These are phyloP conservation scores for Neocrepidodera transversa DNA, from an alignment of 2,888 invertebrate genomes.

Conservation along the genomic window DNA sequence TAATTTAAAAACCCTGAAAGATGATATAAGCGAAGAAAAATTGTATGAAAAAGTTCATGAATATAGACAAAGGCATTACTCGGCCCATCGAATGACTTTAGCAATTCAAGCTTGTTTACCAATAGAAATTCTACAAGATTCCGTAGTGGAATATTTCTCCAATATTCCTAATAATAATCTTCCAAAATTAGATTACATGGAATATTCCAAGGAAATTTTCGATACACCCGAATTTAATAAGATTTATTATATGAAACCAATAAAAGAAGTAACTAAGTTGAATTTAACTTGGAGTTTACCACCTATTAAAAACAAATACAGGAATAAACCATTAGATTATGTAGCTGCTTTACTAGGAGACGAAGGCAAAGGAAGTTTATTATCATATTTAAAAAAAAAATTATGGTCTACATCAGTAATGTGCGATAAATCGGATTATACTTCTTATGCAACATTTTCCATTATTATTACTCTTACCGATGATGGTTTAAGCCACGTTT, in stretches of 20 bases:
- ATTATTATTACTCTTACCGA: slow-evolving; percentile 79
- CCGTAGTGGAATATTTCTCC: slow-evolving; percentile 71
- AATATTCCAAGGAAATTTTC: slow-evolving; percentile 65
- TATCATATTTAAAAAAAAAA: slow-evolving; percentile 73
- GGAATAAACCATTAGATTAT: slow-evolving; percentile 78
- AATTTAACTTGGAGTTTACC: slow-evolving; percentile 64
- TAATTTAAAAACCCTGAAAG: slow-evolving; percentile 75
- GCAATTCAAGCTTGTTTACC: slow-evolving; percentile 78
- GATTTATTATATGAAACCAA: slow-evolving; percentile 78
- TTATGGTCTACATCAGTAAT: slow-evolving; percentile 14
- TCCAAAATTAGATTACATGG: slow-evolving; percentile 67
- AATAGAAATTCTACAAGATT: slow-evolving; percentile 69
- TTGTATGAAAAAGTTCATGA: slow-evolving; percentile 75
- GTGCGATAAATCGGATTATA: slow-evolving; percentile 68
- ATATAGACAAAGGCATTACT: slow-evolving; percentile 80
- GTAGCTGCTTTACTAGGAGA: slow-evolving; percentile 82
- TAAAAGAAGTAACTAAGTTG: slow-evolving; percentile 63
- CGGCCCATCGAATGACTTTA: slow-evolving; percentile 87
- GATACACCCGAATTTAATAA: slow-evolving; percentile 69
- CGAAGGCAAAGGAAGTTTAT: slow-evolving; percentile 84
- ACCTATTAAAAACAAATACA: slow-evolving; percentile 70
- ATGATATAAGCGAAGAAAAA: slow-evolving; percentile 70
- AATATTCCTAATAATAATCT: slow-evolving; percentile 73
- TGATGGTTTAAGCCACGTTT: slow-evolving; percentile 74
- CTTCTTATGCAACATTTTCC: slow-evolving; percentile 79